Evolutionary conservation across 2,113 vertebrate genomes (phyloP), one percentile per base, ranked within the genome.

Genomic region (Tichodroma muraria): DNA sequence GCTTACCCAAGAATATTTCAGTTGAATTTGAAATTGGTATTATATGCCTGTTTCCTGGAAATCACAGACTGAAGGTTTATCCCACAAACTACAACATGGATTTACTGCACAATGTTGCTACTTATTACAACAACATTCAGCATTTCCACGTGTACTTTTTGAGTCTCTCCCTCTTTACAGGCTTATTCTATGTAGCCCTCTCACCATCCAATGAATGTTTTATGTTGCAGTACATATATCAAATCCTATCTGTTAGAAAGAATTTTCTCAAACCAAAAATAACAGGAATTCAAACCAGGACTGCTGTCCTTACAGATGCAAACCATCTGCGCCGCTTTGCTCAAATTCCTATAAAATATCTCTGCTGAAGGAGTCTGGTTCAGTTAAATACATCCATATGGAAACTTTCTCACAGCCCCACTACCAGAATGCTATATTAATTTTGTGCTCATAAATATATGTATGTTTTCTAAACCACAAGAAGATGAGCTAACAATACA

Each of bases 371-470:
- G 59, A 82, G 81, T 91, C 71, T 81, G 64, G 33, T 78, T 80
- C 87, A 71, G 76, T 91, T 96, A 96, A 94, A 90, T 80, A 66
- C 12, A 68, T 90, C 94, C 86, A 76, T 88, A 96, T 93, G 88
- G 73, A 52, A 88, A 75, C 60, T 64, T 87, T 94, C 65, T 64
- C 56, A 65, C 75, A 80, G 85, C 59, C 33, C 57, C 45, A 61
- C 81, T 64, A 59, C 40, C 25, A 80, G 50, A 64, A 91, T 75
- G 22, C 80, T 35, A 19, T 63, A 92, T 76, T 72, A 84, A 82
- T 96, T 90, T 86, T 88, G 49, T 52, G 35, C 38, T 85, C 86
- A 47, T 80, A 59, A 60, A 66, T 54, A 50, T 8, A 61, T 45
- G 28, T 42, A 17, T 52, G 16, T n/a, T 53, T 69, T 49, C 53